phyloP scores from a whole-genome alignment of 2,888 invertebrate genomes.

The Conops quadrifasciatus region DNA sequence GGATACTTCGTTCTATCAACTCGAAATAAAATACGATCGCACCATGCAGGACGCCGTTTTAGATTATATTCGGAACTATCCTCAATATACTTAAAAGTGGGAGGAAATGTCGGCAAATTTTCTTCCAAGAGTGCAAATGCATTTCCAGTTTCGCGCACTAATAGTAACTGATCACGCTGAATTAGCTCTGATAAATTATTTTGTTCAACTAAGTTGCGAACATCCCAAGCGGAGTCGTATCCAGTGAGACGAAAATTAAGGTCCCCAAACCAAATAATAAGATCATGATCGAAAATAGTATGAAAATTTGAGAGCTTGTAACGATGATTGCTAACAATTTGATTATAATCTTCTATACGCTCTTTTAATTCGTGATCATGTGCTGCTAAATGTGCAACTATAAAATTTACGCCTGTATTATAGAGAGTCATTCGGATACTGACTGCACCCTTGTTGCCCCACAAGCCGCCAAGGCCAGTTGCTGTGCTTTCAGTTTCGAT shows the following conservation, averaged over 20 bases:
- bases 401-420: conserved; percentile 86
- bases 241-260: conserved; percentile 84
- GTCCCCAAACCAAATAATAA: conserved; percentile 92
- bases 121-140: conserved; percentile 87
- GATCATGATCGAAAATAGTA: conserved; percentile 92
- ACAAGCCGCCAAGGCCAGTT: conserved; percentile 89
- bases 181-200: conserved; percentile 74
- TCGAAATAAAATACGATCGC: conserved; percentile 89
- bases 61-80: conserved; percentile 80
- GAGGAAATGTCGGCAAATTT: conserved; percentile 78
- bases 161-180: conserved; percentile 78
- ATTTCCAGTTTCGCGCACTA: conserved; percentile 76
- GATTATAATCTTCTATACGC: conserved; percentile 86
- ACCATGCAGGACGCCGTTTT: conserved; percentile 94
- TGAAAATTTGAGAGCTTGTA: conserved; percentile 79
- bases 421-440: conserved; percentile 87
- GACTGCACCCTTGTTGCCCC: conserved; percentile 85
- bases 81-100: conserved; percentile 86
- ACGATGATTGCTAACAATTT: conserved; percentile 82
- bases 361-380: conserved; percentile 85
- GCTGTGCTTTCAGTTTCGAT: conserved; percentile 87
- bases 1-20: conserved; percentile 85
- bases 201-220: conserved; percentile 72
- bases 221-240: conserved; percentile 73
- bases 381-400: conserved; percentile 90